Base-by-base conservation (phyloP, 2,888 invertebrate species). In the Platycheirus albimanus region DNA sequence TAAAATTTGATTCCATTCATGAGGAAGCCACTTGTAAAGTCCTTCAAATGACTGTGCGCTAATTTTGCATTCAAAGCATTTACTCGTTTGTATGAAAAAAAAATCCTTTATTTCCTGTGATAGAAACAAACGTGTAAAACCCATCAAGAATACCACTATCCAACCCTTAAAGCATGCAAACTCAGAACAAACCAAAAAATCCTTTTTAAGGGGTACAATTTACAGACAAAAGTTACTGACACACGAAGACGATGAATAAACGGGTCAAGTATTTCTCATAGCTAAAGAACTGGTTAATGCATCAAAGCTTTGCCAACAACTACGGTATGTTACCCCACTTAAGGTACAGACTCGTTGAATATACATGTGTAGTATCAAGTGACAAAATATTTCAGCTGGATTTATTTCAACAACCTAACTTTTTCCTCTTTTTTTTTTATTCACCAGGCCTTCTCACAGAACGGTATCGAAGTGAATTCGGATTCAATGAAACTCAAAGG, bases 401-500 rank as follows among this genome's bases (percentile, higher is more conserved):
- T 54, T 69, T 10, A 11, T 49, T 49, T 33, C 17, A 63, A 49
- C 13, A 20, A 71, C 61, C 30, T 71, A 81, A 61, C 45, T 30
- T 51, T 30, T 24, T 51, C 17, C 1, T 70, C 6, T 58, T 30
- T 49, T 3, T 72, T 7, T 54, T 45, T 49, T 52, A n/a, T 64
- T 36, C 3, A 38, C 2, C 63, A 83, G 83, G 78, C 78, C 69
- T 74, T 78, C 78, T 30, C 30, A 72, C 72, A 69, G 69, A 83
- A 74, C 72, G 63, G 69, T 64, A 69, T 69, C 72, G 69, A 72
- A 67, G 49, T 20, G 30, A 78, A 63, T 69, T 83, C 78, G 78
- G 72, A 83, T 74, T 78, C 72, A 72, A 78, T 78, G 83, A 83
- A 64, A 78, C 63, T 69, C 69, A 64, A 43, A 61, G 17, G 64